These are phyloP conservation scores for Dolichoris vasculosae DNA, from an alignment of 1,140 invertebrate species.

Conservation along the genomic window DNA sequence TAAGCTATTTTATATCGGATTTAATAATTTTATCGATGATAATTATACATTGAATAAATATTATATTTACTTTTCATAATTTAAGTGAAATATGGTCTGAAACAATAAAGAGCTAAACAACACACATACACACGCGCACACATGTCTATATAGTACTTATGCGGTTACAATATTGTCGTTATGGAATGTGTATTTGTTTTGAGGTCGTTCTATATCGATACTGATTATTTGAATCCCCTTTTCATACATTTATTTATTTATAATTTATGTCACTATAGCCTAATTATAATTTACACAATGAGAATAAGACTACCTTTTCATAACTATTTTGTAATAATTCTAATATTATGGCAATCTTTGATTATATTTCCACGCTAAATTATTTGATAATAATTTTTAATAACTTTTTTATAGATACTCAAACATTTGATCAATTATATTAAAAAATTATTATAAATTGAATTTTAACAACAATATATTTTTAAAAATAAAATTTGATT, in stretches of 20 bases:
- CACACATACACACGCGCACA: slow-evolving; percentile 14
- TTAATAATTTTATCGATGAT: background rate
- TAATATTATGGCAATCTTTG: too few relatives aligned
- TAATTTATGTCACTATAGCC: background rate
- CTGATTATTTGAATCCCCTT: slow-evolving; percentile 56
- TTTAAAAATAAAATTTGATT: too few relatives aligned
- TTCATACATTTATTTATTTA: slow-evolving; percentile 56
- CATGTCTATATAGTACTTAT: background rate
- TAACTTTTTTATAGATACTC: too few relatives aligned
- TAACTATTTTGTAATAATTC: too few relatives aligned
- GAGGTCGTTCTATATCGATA: slow-evolving; percentile 63
- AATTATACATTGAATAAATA: background rate
- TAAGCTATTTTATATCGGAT: background rate
- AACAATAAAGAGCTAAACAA: background rate
- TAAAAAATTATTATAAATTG: too few relatives aligned
- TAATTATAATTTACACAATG: background rate
- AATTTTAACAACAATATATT: too few relatives aligned
- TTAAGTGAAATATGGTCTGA: background rate
- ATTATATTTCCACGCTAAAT: too few relatives aligned
- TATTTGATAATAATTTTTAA: too few relatives aligned
- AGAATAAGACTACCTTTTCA: too few relatives aligned
- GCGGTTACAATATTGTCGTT: background rate
- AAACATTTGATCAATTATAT: too few relatives aligned
- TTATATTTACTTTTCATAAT: background rate
- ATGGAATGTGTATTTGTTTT: slow-evolving; percentile 46